Percentiles rank a stretch among this genome's conserved stretches.
Conservation (phyloP, 1,140 invertebrate species). For the Triops cancriformis region DNA sequence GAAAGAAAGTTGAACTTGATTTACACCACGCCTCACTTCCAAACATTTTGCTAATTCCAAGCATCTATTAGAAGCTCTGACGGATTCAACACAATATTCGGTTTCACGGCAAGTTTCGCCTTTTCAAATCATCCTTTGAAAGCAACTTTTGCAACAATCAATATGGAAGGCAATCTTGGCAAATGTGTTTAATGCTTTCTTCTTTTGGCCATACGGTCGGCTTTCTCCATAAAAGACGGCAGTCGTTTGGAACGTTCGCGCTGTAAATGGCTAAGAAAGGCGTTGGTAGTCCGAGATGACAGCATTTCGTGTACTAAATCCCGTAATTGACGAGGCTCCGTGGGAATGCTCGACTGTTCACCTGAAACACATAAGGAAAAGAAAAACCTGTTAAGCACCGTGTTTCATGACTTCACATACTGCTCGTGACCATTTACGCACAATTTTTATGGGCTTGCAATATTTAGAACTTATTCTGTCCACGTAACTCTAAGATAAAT, state of each 20-base stretch:
- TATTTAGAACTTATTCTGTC: background rate
- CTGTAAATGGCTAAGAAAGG: constrained; percentile 9
- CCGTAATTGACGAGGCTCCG: constrained; percentile 17
- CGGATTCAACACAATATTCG: background rate
- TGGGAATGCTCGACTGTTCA: background rate
- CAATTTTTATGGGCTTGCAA: background rate
- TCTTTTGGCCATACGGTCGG: constrained; percentile 18
- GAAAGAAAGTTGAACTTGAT: background rate
- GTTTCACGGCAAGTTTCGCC: no score
- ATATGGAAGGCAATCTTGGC: background rate
- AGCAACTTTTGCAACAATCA: no score
- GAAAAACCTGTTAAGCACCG: background rate
- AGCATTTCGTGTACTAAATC: constrained; percentile 15
- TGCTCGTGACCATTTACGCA: background rate
- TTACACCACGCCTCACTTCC: background rate
- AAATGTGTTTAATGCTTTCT: constrained; percentile 4
- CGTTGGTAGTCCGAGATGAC: constrained; percentile 12
- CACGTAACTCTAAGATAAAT: no score
- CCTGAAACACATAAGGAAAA: background rate
- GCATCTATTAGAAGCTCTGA: background rate
- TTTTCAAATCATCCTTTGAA: no score
- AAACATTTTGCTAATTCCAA: background rate
- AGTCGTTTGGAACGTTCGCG: constrained; percentile 14
- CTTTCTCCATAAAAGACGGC: constrained; percentile 21
- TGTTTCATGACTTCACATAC: background rate